A percentile compares a stretch with the other conserved stretches of the same genome.
phyloP scores from a whole-genome alignment of 2,888 invertebrate species.

The Amphipoea oculea region DNA sequence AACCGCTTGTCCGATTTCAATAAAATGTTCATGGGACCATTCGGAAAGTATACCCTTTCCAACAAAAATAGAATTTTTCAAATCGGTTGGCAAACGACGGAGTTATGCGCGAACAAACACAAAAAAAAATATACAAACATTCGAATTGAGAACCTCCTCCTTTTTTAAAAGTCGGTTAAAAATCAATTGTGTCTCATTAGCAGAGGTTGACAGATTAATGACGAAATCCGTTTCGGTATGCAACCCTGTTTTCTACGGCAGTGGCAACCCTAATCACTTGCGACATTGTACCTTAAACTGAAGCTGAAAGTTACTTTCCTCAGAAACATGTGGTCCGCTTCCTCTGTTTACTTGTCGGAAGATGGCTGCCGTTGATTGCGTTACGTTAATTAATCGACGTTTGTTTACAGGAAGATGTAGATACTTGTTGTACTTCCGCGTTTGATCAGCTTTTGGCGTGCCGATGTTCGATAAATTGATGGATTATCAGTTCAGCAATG shows the following conservation, averaged over 20 bases:
- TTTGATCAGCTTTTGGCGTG: conserved; percentile 33
- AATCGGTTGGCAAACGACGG: too few relatives aligned
- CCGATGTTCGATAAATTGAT: conserved; percentile 4
- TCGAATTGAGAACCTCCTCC: too few relatives aligned
- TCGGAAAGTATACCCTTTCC: too few relatives aligned
- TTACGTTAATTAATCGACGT: conserved; percentile 47
- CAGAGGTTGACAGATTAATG: too few relatives aligned
- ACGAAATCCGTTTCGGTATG: background rate
- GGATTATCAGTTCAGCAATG: background rate
- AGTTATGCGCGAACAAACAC: too few relatives aligned
- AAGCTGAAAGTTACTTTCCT: conserved; percentile 34
- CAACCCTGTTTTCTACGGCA: background rate
- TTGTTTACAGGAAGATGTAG: conserved; percentile 34
- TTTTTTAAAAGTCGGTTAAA: too few relatives aligned
- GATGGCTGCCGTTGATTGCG: conserved; percentile 41
- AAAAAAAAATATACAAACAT: too few relatives aligned
- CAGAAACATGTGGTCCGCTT: conserved; percentile 42
- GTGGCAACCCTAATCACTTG: conserved; percentile 29
- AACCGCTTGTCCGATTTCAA: too few relatives aligned
- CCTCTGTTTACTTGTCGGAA: conserved; percentile 35
- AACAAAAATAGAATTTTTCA: too few relatives aligned
- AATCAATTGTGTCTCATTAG: too few relatives aligned
- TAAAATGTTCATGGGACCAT: too few relatives aligned
- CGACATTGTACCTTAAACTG: conserved; percentile 17
- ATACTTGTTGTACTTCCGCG: conserved; percentile 26